Evolutionary conservation across 2,797 vertebrate genomes (phyloP), one percentile per base, ranked within the genome.

Genomic region (Ptychadena robeensis): DNA sequence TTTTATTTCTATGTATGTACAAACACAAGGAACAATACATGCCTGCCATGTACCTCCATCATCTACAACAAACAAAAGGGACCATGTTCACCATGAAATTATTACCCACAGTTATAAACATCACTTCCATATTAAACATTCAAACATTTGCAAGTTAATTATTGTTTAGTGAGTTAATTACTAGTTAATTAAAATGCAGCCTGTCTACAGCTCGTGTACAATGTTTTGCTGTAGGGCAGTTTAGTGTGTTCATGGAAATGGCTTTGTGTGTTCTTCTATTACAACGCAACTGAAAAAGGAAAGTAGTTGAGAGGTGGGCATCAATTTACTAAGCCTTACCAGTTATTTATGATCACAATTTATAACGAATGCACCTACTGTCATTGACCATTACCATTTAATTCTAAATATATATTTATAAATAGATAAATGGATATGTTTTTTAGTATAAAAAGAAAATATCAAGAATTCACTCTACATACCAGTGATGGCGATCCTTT

Each of bases 71-170:
- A 38, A 63, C 9, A 14, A 25, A 35, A 57, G 53, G 38, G 37
- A 75, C 73, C 18, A 75, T 53, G 57, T 63, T 57, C 59, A 38
- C n/a, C 73, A 75, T 64, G 25, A 37, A 38, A 64, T 64, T 37
- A 63, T 64, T 64, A 38, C 57, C 59, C 73, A 38, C 25, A 18
- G 57, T 30, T 64, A 63, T 64, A 75, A 75, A 37, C 57, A 75
- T 64, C 11, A 38, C 73, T 57, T 74, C 2, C 9, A 75, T 57
- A 28, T 25, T 3, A 63, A 15, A 34, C 31, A 37, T 63, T 63
- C 32, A 28, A 25, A 25, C 32, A 61, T 74, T 74, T 63, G 53
- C 63, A 32, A 37, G 73, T 74, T 74, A 74, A 74, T 74, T 63
- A 74, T 63, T 63, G 48, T 35, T 73, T 12, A 15, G 72, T 37